phyloP scores from a whole-genome alignment of 2,797 vertebrate species.

The Labroides dimidiatus region DNA sequence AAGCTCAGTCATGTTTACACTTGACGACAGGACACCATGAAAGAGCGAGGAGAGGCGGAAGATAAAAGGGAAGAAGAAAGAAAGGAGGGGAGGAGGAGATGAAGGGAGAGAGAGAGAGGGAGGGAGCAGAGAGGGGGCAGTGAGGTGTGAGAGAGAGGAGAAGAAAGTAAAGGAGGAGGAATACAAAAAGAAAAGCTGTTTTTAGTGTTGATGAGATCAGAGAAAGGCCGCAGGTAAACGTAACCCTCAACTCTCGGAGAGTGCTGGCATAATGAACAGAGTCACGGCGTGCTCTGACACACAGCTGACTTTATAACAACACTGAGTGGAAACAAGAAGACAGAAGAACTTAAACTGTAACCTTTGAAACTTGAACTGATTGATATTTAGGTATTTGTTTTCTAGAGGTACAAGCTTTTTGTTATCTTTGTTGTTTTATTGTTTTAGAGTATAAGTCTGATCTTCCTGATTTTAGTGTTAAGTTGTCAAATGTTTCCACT shows the following conservation, averaged over 20 bases:
- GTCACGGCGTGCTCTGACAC: background rate
- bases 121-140: background rate
- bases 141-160: constrained; percentile 16
- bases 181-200: constrained; percentile 42
- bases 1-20: constrained; percentile 72
- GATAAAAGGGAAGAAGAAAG: constrained; percentile 71
- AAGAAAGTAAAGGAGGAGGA: constrained; percentile 31
- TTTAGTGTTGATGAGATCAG: constrained; percentile 59
- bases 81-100: constrained; percentile 20
- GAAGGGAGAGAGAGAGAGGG: background rate
- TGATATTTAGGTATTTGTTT: too few relatives aligned
- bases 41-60: constrained; percentile 64
- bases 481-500: too few relatives aligned
- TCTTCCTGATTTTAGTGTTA: too few relatives aligned
- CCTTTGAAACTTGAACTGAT: background rate
- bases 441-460: too few relatives aligned
- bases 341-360: background rate
- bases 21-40: constrained; percentile 69
- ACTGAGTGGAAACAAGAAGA: background rate
- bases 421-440: background rate
- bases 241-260: background rate
- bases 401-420: background rate
- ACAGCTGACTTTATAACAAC: background rate
- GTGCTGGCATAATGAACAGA: background rate
- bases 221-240: constrained; percentile 31